Evolutionary conservation across 2,888 invertebrate species (phyloP).

Genomic region (Drosophila prolongata): DNA sequence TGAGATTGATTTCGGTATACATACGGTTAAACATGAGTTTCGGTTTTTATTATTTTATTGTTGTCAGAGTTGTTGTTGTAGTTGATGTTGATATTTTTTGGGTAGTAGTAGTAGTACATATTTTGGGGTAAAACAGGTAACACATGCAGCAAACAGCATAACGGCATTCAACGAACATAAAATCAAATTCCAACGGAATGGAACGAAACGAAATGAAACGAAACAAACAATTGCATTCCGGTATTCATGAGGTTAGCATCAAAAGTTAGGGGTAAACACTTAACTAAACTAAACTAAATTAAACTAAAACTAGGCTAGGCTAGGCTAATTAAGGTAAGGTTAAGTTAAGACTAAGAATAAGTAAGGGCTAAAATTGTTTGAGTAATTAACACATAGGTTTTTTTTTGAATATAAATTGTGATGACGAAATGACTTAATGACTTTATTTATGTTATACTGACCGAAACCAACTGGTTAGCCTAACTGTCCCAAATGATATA

Average conservation of each 20-base stretch:
- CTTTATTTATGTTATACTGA: neutral
- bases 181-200: constrained; percentile 48
- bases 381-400: neutral
- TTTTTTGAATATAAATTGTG: neutral
- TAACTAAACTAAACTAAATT: constrained; percentile 34
- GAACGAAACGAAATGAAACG: constrained; percentile 44
- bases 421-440: neutral
- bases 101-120: constrained; percentile 37
- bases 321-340: constrained; percentile 20
- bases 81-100: constrained; percentile 30
- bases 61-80: constrained; percentile 29
- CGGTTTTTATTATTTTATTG: constrained; percentile 56
- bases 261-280: constrained; percentile 19
- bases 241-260: constrained; percentile 37
- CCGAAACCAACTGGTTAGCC: neutral
- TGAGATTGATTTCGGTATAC: constrained; percentile 61
- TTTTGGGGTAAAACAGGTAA: constrained; percentile 41
- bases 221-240: constrained; percentile 64
- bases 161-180: constrained; percentile 64
- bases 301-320: constrained; percentile 18
- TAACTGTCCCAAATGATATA: no score
- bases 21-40: constrained; percentile 79
- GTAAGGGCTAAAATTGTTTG: constrained; percentile 6
- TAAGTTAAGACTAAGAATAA: constrained; percentile 29
- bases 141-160: constrained; percentile 46